Evolutionary conservation across 2,888 invertebrate species (phyloP).

Genomic region (Spodoptera littoralis): DNA sequence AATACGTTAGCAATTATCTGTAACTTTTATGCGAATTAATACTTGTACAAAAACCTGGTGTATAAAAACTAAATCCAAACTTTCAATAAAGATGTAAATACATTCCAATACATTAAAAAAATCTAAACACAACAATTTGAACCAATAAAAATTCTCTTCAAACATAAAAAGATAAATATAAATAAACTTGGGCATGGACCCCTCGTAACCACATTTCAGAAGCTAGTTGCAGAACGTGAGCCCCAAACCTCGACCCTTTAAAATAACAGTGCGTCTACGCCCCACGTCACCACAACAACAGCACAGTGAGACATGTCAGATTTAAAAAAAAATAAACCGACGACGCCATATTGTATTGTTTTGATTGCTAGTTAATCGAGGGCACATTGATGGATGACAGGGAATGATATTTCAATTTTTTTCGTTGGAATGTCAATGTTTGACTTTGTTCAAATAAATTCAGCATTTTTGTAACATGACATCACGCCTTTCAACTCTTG

Average conservation of each 20-base stretch:
- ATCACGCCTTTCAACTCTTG: too few relatives aligned
- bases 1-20: too few relatives aligned
- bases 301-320: neutral
- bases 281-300: too few relatives aligned
- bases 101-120: too few relatives aligned
- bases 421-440: conserved; percentile 1
- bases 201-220: conserved; percentile 23
- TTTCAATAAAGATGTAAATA: too few relatives aligned
- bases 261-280: conserved; percentile 42
- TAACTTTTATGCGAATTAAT: too few relatives aligned
- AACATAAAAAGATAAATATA: conserved; percentile 9
- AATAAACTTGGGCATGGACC: conserved; percentile 5
- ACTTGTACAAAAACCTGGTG: too few relatives aligned
- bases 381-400: conserved; percentile 3
- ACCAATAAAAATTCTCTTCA: conserved; percentile 9
- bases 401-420: conserved; percentile 15
- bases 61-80: too few relatives aligned
- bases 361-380: conserved; percentile 23
- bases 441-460: neutral
- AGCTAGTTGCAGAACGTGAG: conserved; percentile 25
- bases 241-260: conserved; percentile 49
- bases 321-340: conserved; percentile 39
- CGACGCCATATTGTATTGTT: conserved; percentile 7
- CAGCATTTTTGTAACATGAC: neutral
- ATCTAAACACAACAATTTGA: neutral